Base-by-base conservation (phyloP, 2,888 invertebrate species). In the Philaethria dido region DNA sequence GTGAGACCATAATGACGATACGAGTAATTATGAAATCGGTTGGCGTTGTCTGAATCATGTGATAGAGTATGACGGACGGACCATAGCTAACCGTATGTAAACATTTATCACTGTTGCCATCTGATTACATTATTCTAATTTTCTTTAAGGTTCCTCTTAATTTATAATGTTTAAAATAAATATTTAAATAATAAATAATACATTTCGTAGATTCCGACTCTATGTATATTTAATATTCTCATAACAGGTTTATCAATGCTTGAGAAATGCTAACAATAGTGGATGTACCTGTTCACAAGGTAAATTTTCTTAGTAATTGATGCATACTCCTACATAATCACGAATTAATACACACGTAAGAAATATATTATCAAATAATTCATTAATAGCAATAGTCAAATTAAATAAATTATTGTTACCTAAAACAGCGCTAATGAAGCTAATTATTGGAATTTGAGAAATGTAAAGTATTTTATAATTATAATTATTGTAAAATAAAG, bases 11-110 rank as follows among this genome's bases (percentile, higher is more conserved):
- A 68, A 73, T 64, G 71, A 72, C 73, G 72, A 75, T 72, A 74
- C 61, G 54, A 69, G 66, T 71, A 73, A 75, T 77, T 75, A 77
- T 73, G 72, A 77, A 76, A 75, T 75, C 74, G 71, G 67, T 54
- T 67, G 69, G 75, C 77, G 74, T 77, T 75, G 74, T 69, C 75
- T 78, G 75, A 79, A 84, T 88, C 87, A 85, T 85, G 84, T 88
- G 86, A 87, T 84, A 77, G 78, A 73, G 73, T 74, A 62, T 68
- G 68, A 69, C 69, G 50, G 55, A 42, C 25, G 54, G 45, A 59
- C 62, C 52, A 42, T 62, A 59, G 48, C 39, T 52, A 20, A 29
- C 29, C 47, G 44, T 65, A 65, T 50, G 59, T 65, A 50, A 60
- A 65, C 59, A 60, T 47, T 60, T 33, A 47, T 60, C 47, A 29